These are phyloP conservation scores for Cervus canadensis DNA, from an alignment of 2,113 vertebrate genomes.

Conservation along the genomic window DNA sequence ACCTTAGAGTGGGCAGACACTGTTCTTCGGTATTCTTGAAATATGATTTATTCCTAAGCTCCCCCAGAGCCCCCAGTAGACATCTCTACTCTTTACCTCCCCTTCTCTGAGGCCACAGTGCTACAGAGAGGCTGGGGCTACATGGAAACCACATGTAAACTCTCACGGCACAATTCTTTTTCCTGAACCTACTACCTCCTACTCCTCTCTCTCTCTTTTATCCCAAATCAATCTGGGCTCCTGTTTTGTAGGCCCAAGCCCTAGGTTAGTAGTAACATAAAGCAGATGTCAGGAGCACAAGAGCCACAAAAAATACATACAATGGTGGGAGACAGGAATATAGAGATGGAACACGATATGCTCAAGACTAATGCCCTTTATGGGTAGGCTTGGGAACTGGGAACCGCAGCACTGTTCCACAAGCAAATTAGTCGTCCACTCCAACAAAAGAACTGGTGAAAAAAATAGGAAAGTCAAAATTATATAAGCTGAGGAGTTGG, in stretches of 20 bases:
- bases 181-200: neutral
- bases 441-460: neutral
- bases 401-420: neutral
- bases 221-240: constrained; percentile 30
- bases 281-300: constrained; percentile 58
- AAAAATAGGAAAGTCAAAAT: constrained; percentile 34
- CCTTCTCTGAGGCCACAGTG: neutral
- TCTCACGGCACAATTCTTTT: neutral
- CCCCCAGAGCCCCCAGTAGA: neutral
- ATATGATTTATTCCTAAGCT: neutral
- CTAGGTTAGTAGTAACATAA: constrained; percentile 57
- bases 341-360: constrained; percentile 24
- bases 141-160: constrained; percentile 5
- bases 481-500: neutral
- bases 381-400: neutral
- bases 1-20: neutral
- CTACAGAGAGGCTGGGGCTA: neutral
- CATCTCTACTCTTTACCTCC: neutral
- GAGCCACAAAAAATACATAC: constrained; percentile 22
- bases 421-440: constrained; percentile 2
- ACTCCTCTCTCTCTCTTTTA: constrained; percentile 12
- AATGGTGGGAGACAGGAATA: constrained; percentile 8
- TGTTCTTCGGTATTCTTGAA: constrained; percentile 29
- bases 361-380: neutral
- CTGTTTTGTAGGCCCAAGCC: constrained; percentile 31